A percentile compares a stretch with the other conserved stretches of the same genome.
phyloP scores from a whole-genome alignment of 2,797 vertebrate genomes.

The Artibeus jamaicensis region DNA sequence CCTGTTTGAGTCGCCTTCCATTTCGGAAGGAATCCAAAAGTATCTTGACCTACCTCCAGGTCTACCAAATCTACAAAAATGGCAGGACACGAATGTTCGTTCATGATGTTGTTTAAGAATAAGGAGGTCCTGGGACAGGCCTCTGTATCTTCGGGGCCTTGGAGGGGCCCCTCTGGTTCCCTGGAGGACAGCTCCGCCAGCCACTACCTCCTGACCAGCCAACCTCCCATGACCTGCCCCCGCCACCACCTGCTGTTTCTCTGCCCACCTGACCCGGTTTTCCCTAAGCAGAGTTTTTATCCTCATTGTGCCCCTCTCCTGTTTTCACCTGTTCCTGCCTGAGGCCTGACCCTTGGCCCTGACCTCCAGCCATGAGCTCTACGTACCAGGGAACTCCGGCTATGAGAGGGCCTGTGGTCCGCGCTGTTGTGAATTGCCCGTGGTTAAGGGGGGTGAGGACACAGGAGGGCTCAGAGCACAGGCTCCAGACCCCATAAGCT shows the following conservation, averaged over 20 bases:
- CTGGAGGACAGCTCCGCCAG: neutral
- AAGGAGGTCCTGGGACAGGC: neutral
- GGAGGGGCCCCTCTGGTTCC: neutral
- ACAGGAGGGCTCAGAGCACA: neutral
- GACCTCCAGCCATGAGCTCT: neutral
- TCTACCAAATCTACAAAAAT: neutral
- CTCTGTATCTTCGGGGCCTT: neutral
- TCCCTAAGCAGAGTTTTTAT: neutral
- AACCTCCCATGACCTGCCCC: neutral
- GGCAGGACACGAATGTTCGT: neutral
- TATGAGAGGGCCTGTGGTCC: neutral
- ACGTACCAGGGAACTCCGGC: neutral
- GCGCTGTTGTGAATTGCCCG: neutral
- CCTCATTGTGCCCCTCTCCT: neutral
- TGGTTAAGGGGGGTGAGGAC: rapidly evolving
- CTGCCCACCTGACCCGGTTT: neutral
- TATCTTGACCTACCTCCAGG: neutral
- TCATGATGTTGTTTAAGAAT: neutral
- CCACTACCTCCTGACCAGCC: rapidly evolving
- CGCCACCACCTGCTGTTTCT: neutral
- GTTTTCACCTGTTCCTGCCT: neutral
- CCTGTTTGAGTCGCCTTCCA: neutral
- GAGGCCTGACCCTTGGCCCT: neutral
- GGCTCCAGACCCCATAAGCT: neutral
- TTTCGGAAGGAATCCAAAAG: neutral